A percentile compares a stretch with the other conserved stretches of the same genome.
These are phyloP conservation scores for Timandra comae DNA, from an alignment of 2,888 invertebrate genomes.

Conservation along the genomic window DNA sequence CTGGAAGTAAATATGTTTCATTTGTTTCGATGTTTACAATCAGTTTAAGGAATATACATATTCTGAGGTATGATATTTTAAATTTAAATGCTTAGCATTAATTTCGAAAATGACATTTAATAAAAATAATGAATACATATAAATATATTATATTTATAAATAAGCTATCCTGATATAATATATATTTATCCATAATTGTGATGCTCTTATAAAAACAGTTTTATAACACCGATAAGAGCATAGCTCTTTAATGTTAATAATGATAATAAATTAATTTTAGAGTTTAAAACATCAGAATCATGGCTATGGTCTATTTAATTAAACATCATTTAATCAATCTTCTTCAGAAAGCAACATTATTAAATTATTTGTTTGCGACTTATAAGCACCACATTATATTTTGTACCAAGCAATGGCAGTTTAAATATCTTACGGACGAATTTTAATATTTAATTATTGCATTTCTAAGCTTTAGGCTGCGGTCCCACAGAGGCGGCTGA, in stretches of 20 bases:
- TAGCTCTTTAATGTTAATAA: neutral
- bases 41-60: too few species aligned
- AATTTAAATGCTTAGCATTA: too few species aligned
- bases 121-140: too few species aligned
- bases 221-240: neutral
- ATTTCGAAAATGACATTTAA: too few species aligned
- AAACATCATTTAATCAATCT: neutral
- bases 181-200: too few species aligned
- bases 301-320: neutral
- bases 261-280: neutral
- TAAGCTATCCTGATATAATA: too few species aligned
- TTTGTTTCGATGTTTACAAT: too few species aligned
- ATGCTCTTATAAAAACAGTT: too few species aligned
- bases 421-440: constrained; percentile 28
- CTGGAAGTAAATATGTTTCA: too few species aligned
- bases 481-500: too few species aligned
- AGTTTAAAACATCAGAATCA: neutral
- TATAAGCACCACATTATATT: constrained; percentile 45
- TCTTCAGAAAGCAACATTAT: neutral
- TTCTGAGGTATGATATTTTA: too few species aligned
- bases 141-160: too few species aligned
- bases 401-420: constrained; percentile 57
- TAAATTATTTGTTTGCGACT: constrained; percentile 23
- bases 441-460: constrained; percentile 25
- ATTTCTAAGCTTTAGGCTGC: constrained; percentile 14